A percentile compares a stretch with the other conserved stretches of the same genome.
These are phyloP conservation scores for Penaeus indicus DNA, from an alignment of 1,140 invertebrate genomes.

Conservation along the genomic window DNA sequence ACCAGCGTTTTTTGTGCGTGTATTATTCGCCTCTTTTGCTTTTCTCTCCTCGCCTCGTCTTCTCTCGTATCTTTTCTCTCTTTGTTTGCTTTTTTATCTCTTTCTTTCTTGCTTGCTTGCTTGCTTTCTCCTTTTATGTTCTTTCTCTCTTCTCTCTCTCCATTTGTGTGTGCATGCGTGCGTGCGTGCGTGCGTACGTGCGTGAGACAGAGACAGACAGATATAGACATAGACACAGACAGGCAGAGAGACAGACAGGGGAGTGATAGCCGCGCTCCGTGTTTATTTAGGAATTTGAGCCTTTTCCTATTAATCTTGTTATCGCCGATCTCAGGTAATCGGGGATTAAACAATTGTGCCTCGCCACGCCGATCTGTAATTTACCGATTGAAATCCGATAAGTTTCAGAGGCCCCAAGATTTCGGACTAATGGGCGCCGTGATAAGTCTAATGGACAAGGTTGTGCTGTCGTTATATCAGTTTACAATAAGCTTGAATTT, in stretches of 20 bases:
- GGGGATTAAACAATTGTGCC: not conserved
- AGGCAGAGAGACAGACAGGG: not conserved
- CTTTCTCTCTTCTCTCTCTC: not conserved
- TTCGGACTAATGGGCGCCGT: no score
- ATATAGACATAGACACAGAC: not conserved
- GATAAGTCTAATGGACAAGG: no score
- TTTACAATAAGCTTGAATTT: no score
- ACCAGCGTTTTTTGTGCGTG: not conserved
- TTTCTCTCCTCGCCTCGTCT: not conserved
- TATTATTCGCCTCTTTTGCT: not conserved
- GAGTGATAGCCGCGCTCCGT: not conserved
- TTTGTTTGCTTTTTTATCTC: slow-evolving; percentile 13
- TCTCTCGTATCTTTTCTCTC: slow-evolving; percentile 21
- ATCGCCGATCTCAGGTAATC: slow-evolving; percentile 30
- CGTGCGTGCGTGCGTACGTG: slow-evolving; percentile 15
- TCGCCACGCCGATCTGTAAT: no score
- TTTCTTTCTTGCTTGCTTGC: not conserved
- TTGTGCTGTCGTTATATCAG: no score
- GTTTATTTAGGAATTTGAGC: not conserved
- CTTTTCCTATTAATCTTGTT: slow-evolving; percentile 43
- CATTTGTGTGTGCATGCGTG: slow-evolving; percentile 27
- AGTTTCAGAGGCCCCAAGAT: no score
- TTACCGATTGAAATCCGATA: no score
- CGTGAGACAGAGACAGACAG: not conserved
- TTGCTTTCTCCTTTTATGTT: slow-evolving; percentile 14